Conservation (phyloP, 2,113 vertebrate genomes). For the Paraplagusia blochii region DNA sequence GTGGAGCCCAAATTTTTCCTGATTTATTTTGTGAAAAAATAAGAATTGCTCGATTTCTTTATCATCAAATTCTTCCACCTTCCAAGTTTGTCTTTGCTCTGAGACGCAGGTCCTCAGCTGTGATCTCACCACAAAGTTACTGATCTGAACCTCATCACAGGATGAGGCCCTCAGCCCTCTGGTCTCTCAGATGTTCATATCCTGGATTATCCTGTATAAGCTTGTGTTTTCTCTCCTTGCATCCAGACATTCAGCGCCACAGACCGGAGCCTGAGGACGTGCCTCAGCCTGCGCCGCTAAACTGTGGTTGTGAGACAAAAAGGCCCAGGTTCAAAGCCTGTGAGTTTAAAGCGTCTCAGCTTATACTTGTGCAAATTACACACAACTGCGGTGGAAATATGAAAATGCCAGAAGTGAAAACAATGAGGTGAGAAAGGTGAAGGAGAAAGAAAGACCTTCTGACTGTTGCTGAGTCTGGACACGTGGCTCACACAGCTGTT, state of each 20-base stretch:
- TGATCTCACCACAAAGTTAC: slow-evolving; percentile 35
- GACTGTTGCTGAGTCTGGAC: slow-evolving; percentile 10
- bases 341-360: slow-evolving; percentile 24
- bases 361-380: slow-evolving; percentile 35
- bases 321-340: slow-evolving; percentile 5
- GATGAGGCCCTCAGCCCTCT: slow-evolving; percentile 15
- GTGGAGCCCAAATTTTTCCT: too few species aligned
- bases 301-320: slow-evolving; percentile 9
- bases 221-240: slow-evolving; percentile 38
- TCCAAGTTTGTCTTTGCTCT: too few species aligned
- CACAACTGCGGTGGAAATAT: background rate
- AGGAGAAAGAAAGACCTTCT: background rate
- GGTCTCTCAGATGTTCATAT: slow-evolving; percentile 52
- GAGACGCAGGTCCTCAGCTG: slow-evolving; percentile 17
- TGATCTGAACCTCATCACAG: slow-evolving; percentile 30
- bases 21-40: too few species aligned
- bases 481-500: slow-evolving; percentile 47
- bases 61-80: slow-evolving; percentile 8
- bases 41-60: too few species aligned
- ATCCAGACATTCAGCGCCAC: slow-evolving; percentile 18
- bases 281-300: slow-evolving; percentile 9
- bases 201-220: slow-evolving; percentile 42
- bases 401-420: slow-evolving; percentile 21
- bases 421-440: background rate
- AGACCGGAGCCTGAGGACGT: slow-evolving; percentile 33